A percentile compares a stretch with the other conserved stretches of the same genome.
Conservation (phyloP, 2,888 invertebrate genomes). For the Drosophila nigricruria region DNA sequence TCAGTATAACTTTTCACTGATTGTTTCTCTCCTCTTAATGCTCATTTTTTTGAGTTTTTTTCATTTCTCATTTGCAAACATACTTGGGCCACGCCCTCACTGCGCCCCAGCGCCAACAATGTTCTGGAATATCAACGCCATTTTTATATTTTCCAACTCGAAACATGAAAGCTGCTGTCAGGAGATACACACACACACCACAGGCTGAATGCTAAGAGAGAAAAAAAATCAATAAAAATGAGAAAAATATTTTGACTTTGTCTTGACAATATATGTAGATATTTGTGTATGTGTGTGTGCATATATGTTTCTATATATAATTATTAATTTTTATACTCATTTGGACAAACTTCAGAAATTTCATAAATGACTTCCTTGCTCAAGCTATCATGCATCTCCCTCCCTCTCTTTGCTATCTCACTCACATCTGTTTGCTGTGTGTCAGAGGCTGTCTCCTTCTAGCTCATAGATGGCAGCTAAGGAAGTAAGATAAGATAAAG, state of each 20-base stretch:
- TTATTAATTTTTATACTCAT: neutral
- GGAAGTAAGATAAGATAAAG: neutral
- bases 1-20: too few relatives aligned
- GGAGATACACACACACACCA: too few relatives aligned
- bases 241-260: too few relatives aligned
- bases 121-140: constrained; percentile 31
- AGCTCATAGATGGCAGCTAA: neutral
- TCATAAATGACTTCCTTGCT: neutral
- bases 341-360: neutral
- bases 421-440: neutral
- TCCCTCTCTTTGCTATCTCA: neutral
- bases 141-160: constrained; percentile 34
- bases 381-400: too few relatives aligned
- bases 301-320: neutral
- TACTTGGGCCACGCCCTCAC: constrained; percentile 33
- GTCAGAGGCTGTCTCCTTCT: neutral
- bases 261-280: neutral
- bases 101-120: neutral
- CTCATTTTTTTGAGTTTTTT: too few relatives aligned
- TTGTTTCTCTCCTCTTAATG: too few relatives aligned
- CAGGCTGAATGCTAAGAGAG: too few relatives aligned
- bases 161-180: constrained; percentile 35
- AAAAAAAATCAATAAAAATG: too few relatives aligned
- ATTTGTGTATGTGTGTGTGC: too few relatives aligned
- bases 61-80: constrained; percentile 32